These are phyloP conservation scores for Norana najaformis DNA, from an alignment of 2,888 invertebrate species.

Conservation along the genomic window DNA sequence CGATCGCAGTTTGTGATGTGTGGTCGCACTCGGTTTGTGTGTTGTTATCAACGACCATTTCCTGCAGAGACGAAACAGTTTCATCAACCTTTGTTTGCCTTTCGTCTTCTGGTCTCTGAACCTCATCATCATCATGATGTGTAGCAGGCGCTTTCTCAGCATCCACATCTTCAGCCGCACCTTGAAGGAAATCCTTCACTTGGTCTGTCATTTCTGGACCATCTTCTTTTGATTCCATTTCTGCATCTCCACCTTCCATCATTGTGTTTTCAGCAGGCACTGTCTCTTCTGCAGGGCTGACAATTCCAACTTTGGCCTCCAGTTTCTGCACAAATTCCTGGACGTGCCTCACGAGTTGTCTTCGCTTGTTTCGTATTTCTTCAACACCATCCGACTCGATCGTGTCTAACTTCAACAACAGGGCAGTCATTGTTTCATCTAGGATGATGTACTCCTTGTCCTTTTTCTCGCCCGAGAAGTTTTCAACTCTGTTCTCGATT, in stretches of 20 bases:
- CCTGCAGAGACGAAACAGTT: neutral
- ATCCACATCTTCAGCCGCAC: neutral
- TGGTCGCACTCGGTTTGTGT: no score
- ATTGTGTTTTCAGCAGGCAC: neutral
- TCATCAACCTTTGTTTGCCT: neutral
- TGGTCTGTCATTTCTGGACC: neutral
- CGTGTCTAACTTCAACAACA: slow-evolving; percentile 81
- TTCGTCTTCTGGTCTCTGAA: neutral
- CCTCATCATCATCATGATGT: neutral
- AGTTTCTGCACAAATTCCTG: slow-evolving; percentile 82
- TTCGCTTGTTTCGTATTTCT: slow-evolving; percentile 81
- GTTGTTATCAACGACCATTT: neutral
- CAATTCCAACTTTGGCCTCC: slow-evolving; percentile 65
- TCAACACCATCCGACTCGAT: slow-evolving; percentile 91
- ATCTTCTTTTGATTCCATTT: neutral
- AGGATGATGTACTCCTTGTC: slow-evolving; percentile 83
- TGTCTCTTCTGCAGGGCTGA: neutral
- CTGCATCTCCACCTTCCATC: neutral
- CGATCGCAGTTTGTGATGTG: neutral
- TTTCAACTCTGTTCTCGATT: slow-evolving; percentile 46
- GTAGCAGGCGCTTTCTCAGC: neutral
- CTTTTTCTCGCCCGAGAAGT: slow-evolving; percentile 53
- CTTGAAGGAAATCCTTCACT: neutral
- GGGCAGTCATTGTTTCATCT: slow-evolving; percentile 93
- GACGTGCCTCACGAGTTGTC: slow-evolving; percentile 84